Conservation (phyloP, 2,113 vertebrate species). For the Sylvicapra grimmia region DNA sequence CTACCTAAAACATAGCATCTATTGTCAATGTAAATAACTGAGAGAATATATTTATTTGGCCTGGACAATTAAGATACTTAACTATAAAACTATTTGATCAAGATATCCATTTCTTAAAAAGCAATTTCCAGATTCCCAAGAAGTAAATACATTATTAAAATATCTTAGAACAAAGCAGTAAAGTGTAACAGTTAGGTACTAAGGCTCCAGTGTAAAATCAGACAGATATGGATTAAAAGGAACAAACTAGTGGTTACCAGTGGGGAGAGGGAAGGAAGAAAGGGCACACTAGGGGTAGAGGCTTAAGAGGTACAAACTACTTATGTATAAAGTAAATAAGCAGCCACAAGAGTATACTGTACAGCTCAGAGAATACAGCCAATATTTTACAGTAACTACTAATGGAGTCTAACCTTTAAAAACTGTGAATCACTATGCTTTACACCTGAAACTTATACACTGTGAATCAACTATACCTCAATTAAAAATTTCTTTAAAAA, state of each 20-base stretch:
- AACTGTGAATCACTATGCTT: neutral
- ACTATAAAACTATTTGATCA: neutral
- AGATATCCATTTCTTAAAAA: conserved; percentile 9
- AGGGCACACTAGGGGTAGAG: neutral
- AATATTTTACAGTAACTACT: neutral
- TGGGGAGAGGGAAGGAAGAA: neutral
- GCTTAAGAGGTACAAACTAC: neutral
- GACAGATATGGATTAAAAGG: neutral
- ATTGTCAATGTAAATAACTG: neutral
- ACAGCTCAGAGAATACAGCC: neutral
- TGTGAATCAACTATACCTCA: neutral
- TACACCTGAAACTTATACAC: neutral
- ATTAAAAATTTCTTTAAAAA: neutral
- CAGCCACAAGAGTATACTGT: neutral
- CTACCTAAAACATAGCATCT: neutral
- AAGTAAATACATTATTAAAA: conserved; percentile 11
- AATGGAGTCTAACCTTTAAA: neutral
- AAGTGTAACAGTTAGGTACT: neutral
- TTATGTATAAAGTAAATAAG: neutral
- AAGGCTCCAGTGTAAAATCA: neutral
- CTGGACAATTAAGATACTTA: neutral
- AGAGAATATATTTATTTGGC: neutral
- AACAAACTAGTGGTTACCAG: neutral
- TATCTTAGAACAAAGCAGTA: neutral
- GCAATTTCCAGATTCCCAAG: neutral